phyloP scores from a whole-genome alignment of 2,113 vertebrate genomes.

The Anser cygnoides region DNA sequence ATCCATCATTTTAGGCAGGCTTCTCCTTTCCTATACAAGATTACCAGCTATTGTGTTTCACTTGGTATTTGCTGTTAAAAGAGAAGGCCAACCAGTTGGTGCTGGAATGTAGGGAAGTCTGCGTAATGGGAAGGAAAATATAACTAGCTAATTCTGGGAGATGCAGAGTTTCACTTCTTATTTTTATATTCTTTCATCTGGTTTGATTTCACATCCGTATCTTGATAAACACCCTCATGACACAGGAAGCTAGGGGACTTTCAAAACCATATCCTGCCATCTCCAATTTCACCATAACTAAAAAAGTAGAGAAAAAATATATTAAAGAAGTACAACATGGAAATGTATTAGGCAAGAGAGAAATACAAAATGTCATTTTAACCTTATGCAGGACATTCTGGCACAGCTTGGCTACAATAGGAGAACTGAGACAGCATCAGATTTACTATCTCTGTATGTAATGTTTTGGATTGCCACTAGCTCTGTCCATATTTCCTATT shows the following conservation, averaged over 20 bases:
- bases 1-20: not conserved
- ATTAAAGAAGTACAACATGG: not conserved
- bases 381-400: not conserved
- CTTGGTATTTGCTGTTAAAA: not conserved
- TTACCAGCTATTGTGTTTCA: not conserved
- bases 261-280: not conserved
- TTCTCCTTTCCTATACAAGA: not conserved
- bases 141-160: not conserved
- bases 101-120: not conserved
- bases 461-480: not conserved
- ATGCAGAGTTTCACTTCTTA: not conserved
- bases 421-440: not conserved
- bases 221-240: not conserved
- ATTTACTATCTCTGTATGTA: not conserved
- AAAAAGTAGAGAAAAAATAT: not conserved
- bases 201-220: conserved; percentile 25
- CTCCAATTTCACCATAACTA: not conserved
- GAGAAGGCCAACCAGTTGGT: not conserved
- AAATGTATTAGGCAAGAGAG: not conserved
- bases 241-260: conserved; percentile 8
- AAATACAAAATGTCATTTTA: not conserved
- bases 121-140: not conserved
- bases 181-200: conserved; percentile 21
- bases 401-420: not conserved
- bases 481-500: not conserved